Base-by-base conservation (phyloP, 1,140 invertebrate genomes). In the Trachymyrmex septentrionalis region DNA sequence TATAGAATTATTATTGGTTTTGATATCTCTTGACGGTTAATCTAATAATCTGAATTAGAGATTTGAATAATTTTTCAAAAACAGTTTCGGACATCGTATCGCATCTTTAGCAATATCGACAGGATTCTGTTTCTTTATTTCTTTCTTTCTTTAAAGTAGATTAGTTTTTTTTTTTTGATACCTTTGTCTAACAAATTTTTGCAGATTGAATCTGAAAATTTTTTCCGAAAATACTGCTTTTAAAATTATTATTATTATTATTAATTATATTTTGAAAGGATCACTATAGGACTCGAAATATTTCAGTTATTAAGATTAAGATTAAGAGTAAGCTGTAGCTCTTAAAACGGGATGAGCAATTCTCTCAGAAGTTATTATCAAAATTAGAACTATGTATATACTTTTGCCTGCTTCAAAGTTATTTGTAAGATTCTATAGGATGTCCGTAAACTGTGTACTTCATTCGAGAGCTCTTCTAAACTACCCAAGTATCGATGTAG, bases 401-500 rank as follows among this genome's bases (percentile, higher is more conserved):
- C 12, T 27, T 61, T 27, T 63, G 14, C 6, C 19, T 19, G 6
- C 59, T 27, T 63, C 21, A 27, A 61, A 63, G 27, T 30, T 30
- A 4, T 19, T 66, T 4, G 2, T 10, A 34, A 38, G 1, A 16
- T 50, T 69, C n/a, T 14, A 48, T 24, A 55, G 12, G 1, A 24
- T 61, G 14, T 44, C 0, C 7, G 6, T 69, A 50, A 48, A 21
- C 10, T 21, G 30, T 9, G 7, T 21, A 50, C 21, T 59, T 9
- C 34, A n/a, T 64, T 78, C 44, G 38, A 55, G 6, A 53, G 27
- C 6, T 30, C 27, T 55, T 57, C 10, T 55, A 4, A 6, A 14
- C 1, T 57, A 9, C 1, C 14, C 7, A 55, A 71, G 53, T 44
- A 81, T 72, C 78, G 50, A 44, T 81, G 59, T n/a, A 27, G 66